These are phyloP conservation scores for Ormyrus pomaceus DNA, from an alignment of 2,888 invertebrate genomes.

Conservation along the genomic window DNA sequence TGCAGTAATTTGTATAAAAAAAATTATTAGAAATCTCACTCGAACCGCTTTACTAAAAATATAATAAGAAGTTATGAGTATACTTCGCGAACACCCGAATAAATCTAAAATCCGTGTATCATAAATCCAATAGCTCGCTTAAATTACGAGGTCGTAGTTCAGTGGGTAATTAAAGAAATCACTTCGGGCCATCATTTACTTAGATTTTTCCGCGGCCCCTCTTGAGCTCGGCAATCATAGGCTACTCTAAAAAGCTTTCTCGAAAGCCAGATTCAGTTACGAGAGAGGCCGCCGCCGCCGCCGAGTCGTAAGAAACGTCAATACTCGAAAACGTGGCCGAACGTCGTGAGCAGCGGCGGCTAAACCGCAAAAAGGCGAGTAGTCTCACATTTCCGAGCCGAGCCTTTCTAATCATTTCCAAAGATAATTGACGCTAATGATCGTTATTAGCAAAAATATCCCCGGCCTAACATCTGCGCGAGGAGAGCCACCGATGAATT, in stretches of 20 bases:
- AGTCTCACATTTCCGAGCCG: conserved; percentile 13
- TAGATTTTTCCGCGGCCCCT: background rate
- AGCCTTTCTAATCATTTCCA: conserved; percentile 16
- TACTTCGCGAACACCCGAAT: background rate
- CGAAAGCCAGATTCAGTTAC: background rate
- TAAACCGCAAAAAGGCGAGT: conserved; percentile 4
- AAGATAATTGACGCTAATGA: conserved; percentile 41
- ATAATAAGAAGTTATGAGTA: no score
- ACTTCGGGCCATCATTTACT: conserved; percentile 2
- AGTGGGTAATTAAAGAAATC: conserved; percentile 19
- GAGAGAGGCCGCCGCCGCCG: background rate
- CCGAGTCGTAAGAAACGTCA: background rate
- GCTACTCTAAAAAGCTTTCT: background rate
- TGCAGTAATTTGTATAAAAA: no score
- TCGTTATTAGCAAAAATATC: conserved; percentile 26
- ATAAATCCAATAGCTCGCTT: no score
- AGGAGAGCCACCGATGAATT: conserved; percentile 9
- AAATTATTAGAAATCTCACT: no score
- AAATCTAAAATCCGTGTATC: background rate
- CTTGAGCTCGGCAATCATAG: background rate
- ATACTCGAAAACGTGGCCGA: conserved; percentile 4
- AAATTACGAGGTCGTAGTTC: background rate
- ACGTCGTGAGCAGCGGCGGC: background rate
- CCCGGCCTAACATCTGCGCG: background rate
- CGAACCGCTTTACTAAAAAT: no score